These are phyloP conservation scores for Caenorhabditis panamensis DNA, from an alignment of 2,888 invertebrate species.

Conservation along the genomic window DNA sequence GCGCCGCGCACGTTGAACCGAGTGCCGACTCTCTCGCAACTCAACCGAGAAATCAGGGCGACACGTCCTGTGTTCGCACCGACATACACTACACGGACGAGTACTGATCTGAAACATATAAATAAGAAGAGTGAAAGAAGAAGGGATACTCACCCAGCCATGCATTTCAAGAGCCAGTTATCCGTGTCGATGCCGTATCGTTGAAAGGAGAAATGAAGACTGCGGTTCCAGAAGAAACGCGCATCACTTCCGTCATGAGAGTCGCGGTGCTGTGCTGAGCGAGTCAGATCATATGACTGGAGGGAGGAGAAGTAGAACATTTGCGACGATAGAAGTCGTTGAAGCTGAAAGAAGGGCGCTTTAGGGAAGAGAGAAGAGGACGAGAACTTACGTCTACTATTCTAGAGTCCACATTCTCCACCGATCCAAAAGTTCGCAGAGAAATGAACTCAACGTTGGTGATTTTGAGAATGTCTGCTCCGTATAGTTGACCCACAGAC, in stretches of 20 bases:
- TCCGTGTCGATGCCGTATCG: constrained; percentile 92
- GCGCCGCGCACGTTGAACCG: constrained; percentile 97
- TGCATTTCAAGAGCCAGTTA: constrained; percentile 93
- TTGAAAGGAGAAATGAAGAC: constrained; percentile 93
- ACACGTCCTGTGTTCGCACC: constrained; percentile 94
- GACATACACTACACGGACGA: constrained; percentile 97
- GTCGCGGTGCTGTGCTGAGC: constrained; percentile 92
- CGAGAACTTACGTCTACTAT: constrained; percentile 73
- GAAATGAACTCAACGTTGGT: constrained; percentile 78
- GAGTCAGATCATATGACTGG: constrained; percentile 89
- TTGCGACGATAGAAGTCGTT: constrained; percentile 95
- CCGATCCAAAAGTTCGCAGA: constrained; percentile 67
- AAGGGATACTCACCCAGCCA: constrained; percentile 87
- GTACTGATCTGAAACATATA: constrained; percentile 85
- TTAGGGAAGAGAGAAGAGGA: background rate
- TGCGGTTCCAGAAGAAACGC: constrained; percentile 98
- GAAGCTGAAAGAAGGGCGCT: constrained; percentile 80
- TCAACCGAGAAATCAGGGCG: constrained; percentile 94
- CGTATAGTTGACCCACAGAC: constrained; percentile 95
- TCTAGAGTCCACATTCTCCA: constrained; percentile 71
- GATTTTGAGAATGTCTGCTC: constrained; percentile 90
- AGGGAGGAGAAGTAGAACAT: constrained; percentile 94
- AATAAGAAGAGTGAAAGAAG: constrained; percentile 81
- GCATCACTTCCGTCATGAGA: constrained; percentile 91
- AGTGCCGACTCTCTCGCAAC: constrained; percentile 98